Percentiles rank a stretch among this genome's conserved stretches.
Evolutionary conservation across 2,113 vertebrate species (phyloP).

Genomic region (Gymnocephalus cernua): DNA sequence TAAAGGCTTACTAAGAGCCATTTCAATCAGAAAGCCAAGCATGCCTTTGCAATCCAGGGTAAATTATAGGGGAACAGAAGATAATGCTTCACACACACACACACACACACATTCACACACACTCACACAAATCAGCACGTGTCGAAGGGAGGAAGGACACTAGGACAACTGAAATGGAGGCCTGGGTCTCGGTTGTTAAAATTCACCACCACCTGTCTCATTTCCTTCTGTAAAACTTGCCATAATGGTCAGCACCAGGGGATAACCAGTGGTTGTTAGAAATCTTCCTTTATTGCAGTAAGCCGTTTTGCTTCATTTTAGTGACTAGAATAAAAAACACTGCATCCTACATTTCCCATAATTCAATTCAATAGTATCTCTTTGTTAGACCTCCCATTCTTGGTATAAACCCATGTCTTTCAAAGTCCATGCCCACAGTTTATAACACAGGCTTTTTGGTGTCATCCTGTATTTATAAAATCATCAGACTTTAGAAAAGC

Average conservation of each 20-base stretch:
- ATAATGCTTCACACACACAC: constrained; percentile 26
- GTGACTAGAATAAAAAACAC: too few relatives aligned
- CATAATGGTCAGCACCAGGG: background rate
- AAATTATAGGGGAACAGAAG: constrained; percentile 45
- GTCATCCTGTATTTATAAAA: too few relatives aligned
- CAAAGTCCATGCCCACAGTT: too few relatives aligned
- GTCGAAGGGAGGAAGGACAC: background rate
- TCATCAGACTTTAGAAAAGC: background rate
- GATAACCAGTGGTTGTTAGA: background rate
- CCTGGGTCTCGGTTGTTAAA: background rate
- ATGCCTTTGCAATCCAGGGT: constrained; percentile 16
- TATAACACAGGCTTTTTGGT: too few relatives aligned
- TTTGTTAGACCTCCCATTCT: too few relatives aligned
- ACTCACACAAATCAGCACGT: background rate
- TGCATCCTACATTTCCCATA: too few relatives aligned
- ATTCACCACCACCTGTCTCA: background rate
- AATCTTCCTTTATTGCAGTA: too few relatives aligned
- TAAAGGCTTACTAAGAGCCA: constrained; percentile 32
- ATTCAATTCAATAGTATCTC: too few relatives aligned
- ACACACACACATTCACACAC: background rate
- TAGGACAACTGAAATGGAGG: background rate
- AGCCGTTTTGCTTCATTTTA: too few relatives aligned
- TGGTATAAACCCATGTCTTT: too few relatives aligned
- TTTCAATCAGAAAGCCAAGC: constrained; percentile 50
- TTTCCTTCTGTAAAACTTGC: background rate